Percentiles rank a stretch among this genome's conserved stretches.
These are phyloP conservation scores for Lysandra bellargus DNA, from an alignment of 2,888 invertebrate species.

Conservation along the genomic window DNA sequence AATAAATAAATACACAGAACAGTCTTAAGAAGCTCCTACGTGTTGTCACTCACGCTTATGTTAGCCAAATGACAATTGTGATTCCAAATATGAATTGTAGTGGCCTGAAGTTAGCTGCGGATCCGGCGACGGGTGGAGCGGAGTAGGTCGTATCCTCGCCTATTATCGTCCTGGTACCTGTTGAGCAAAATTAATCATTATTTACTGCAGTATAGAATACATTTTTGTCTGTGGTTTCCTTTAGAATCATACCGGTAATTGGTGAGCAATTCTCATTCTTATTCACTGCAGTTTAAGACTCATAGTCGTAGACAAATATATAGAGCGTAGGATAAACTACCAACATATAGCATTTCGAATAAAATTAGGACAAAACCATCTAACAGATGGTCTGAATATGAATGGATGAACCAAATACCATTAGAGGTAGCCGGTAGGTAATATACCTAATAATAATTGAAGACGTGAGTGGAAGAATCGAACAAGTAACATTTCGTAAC, in stretches of 20 bases:
- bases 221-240: not conserved
- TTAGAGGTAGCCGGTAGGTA: too few species aligned
- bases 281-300: not conserved
- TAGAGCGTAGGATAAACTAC: not conserved
- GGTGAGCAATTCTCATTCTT: not conserved
- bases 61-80: slow-evolving; percentile 40
- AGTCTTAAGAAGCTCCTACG: slow-evolving; percentile 31
- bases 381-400: not conserved
- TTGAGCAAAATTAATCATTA: slow-evolving; percentile 34
- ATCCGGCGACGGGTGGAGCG: slow-evolving; percentile 49
- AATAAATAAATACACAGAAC: slow-evolving; percentile 32
- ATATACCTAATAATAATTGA: too few species aligned
- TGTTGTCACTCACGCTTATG: slow-evolving; percentile 26
- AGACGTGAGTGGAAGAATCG: too few species aligned
- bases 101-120: slow-evolving; percentile 46
- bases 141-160: slow-evolving; percentile 55
- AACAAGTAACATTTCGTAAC: too few species aligned
- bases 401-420: not conserved
- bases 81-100: slow-evolving; percentile 46
- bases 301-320: too few species aligned
- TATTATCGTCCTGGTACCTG: slow-evolving; percentile 43
- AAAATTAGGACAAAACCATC: not conserved
- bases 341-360: not conserved
- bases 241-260: not conserved
- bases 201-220: not conserved